phyloP scores from a whole-genome alignment of 64 coral and sea anemone genomes.

The Acropora yongei region DNA sequence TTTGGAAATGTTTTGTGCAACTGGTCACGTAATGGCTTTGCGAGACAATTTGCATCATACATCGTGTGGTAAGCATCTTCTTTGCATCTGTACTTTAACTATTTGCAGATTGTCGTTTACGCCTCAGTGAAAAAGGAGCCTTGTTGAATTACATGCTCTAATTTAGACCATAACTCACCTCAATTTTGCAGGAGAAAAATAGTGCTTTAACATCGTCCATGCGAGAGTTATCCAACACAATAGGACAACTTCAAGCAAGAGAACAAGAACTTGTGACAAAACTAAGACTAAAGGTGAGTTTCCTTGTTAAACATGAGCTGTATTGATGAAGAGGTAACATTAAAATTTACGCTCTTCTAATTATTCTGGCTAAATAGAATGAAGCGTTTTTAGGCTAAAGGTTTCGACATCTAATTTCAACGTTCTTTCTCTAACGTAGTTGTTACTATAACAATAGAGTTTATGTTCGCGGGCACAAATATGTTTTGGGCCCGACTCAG shows the following conservation, averaged over 20 bases:
- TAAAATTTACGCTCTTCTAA: neutral
- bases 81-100: too few relatives aligned
- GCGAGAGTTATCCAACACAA: constrained; percentile 94
- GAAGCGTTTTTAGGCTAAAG: too few relatives aligned
- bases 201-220: constrained; percentile 85
- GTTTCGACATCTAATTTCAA: too few relatives aligned
- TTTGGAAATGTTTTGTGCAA: too few relatives aligned
- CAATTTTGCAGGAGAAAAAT: constrained; percentile 80
- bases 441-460: too few relatives aligned
- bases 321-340: neutral
- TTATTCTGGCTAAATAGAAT: neutral
- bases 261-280: constrained; percentile 97
- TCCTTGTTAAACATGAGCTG: neutral
- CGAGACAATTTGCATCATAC: too few relatives aligned
- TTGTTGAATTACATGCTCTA: neutral
- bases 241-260: constrained; percentile 96
- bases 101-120: too few relatives aligned
- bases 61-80: too few relatives aligned
- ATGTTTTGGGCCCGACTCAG: too few relatives aligned
- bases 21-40: too few relatives aligned
- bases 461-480: too few relatives aligned
- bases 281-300: constrained; percentile 91
- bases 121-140: neutral
- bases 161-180: neutral
- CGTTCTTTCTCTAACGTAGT: too few relatives aligned